A percentile compares a stretch with the other conserved stretches of the same genome.
phyloP scores from a whole-genome alignment of 1,140 invertebrate genomes.

The Pararge aegeria region DNA sequence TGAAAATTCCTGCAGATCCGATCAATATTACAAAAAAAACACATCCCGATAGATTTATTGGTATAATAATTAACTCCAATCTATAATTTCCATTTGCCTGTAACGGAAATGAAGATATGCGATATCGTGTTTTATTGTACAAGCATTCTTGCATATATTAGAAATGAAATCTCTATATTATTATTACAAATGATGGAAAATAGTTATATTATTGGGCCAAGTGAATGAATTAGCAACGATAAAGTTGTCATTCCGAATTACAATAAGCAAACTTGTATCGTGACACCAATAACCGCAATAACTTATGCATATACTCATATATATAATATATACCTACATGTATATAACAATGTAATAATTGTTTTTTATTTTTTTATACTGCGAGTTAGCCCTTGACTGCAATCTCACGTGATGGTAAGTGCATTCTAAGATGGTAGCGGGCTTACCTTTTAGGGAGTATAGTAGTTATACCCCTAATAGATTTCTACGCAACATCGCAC shows the following conservation, averaged over 20 bases:
- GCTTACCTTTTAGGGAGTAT: no score
- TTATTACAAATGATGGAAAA: slow-evolving; percentile 3
- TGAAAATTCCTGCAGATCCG: no score
- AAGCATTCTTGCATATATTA: slow-evolving; percentile 20
- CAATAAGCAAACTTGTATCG: neutral
- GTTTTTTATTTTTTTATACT: no score
- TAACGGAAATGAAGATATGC: slow-evolving; percentile 8
- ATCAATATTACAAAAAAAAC: no score
- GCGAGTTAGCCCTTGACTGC: no score
- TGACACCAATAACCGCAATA: slow-evolving; percentile 5
- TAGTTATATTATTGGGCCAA: neutral
- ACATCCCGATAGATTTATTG: no score
- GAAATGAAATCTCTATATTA: slow-evolving; percentile 5
- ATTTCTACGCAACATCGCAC: no score
- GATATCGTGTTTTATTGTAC: neutral
- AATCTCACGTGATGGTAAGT: no score
- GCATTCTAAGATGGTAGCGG: no score
- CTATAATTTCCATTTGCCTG: neutral
- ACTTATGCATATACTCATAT: neutral
- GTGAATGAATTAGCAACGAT: neutral
- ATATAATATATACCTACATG: neutral
- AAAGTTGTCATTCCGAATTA: slow-evolving; percentile 10
- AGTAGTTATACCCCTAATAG: no score
- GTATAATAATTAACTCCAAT: neutral
- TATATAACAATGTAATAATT: no score